phyloP scores from a whole-genome alignment of 2,113 vertebrate species.

The Melanerpes aurifrons region DNA sequence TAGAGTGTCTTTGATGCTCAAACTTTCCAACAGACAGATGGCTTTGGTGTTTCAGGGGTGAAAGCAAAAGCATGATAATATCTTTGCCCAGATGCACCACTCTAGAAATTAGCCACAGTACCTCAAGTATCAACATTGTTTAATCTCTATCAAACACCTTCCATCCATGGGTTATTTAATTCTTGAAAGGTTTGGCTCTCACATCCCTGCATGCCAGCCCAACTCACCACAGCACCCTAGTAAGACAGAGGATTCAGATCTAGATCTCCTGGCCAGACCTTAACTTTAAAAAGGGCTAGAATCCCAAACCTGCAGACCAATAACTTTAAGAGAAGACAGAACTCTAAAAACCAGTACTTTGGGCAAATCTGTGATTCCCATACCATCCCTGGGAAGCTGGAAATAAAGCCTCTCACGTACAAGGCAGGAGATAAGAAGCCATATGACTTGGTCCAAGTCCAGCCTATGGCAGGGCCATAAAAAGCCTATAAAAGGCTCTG shows the following conservation, averaged over 20 bases:
- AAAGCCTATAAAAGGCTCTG: neutral
- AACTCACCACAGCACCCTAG: neutral
- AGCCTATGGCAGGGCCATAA: neutral
- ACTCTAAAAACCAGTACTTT: neutral
- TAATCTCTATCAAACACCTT: conserved; percentile 4
- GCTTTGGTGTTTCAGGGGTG: neutral
- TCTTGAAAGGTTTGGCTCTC: conserved; percentile 31
- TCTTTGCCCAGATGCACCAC: neutral
- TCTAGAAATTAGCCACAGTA: neutral
- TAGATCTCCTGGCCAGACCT: neutral
- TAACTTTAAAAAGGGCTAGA: neutral
- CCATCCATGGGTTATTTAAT: neutral
- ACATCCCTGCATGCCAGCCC: neutral
- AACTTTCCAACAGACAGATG: neutral
- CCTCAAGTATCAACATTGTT: neutral
- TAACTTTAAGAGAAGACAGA: neutral
- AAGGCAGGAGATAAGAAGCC: neutral
- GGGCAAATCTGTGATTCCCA: neutral
- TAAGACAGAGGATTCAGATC: conserved; percentile 8
- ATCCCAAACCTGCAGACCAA: conserved; percentile 31
- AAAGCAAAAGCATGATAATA: neutral
- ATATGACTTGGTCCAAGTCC: neutral
- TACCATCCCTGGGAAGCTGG: neutral
- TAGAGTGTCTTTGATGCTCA: neutral
- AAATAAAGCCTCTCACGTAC: neutral